Evolutionary conservation across 2,797 vertebrate genomes (phyloP).

Genomic region (Tauraco hartlaubi): DNA sequence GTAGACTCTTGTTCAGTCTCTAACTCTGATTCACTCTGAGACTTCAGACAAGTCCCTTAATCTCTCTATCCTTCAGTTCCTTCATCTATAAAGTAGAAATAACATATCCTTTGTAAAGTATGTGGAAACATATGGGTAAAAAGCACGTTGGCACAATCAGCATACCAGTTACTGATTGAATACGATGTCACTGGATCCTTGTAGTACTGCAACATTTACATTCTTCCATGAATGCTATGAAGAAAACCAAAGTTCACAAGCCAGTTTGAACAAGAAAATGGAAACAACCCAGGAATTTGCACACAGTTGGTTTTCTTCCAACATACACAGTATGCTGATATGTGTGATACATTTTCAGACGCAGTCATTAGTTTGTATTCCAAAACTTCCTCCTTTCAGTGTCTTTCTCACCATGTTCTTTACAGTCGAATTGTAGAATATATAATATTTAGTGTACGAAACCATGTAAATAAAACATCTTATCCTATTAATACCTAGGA

Average conservation of each 20-base stretch:
- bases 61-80: neutral
- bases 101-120: neutral
- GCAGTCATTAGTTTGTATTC: neutral
- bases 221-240: neutral
- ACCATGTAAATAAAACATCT: neutral
- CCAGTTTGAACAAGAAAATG: neutral
- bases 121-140: neutral
- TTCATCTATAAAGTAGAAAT: neutral
- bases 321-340: neutral
- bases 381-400: neutral
- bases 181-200: neutral
- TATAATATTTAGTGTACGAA: neutral
- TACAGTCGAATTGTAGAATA: neutral
- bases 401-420: neutral
- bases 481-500: neutral
- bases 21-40: neutral
- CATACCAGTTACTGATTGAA: neutral
- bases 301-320: neutral
- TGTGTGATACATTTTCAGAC: neutral
- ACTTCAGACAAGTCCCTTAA: neutral
- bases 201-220: neutral
- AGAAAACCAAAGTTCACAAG: neutral
- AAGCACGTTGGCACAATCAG: neutral
- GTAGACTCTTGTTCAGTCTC: neutral
- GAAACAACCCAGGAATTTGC: neutral